phyloP scores from a whole-genome alignment of 2,888 invertebrate genomes.

The Caradrina kadenii region DNA sequence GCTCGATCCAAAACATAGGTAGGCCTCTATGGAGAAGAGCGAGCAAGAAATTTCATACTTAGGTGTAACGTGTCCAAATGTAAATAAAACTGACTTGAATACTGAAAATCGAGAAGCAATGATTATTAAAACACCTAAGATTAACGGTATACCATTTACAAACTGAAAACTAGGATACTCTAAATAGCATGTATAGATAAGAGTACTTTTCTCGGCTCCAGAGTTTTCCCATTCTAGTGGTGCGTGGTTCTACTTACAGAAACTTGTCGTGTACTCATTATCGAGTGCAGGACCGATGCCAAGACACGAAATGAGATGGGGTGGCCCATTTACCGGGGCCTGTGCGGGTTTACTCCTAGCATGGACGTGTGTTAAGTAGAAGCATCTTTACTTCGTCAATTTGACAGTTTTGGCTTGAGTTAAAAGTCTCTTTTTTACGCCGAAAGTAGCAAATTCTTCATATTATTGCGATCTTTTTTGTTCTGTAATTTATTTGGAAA shows the following conservation, averaged over 20 bases:
- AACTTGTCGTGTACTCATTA: conserved; percentile 55
- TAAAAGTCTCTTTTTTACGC: too few relatives aligned
- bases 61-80: too few relatives aligned
- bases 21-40: too few relatives aligned
- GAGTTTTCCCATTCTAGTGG: conserved; percentile 16
- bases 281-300: conserved; percentile 50
- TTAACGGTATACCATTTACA: background rate
- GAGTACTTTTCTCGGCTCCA: background rate
- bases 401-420: background rate
- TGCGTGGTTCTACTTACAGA: conserved; percentile 34
- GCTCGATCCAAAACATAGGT: too few relatives aligned
- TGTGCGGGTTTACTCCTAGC: conserved; percentile 2
- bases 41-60: too few relatives aligned
- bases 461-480: too few relatives aligned
- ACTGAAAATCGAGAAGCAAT: background rate
- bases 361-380: conserved; percentile 1
- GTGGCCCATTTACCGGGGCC: conserved; percentile 44
- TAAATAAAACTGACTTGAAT: too few relatives aligned
- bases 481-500: too few relatives aligned
- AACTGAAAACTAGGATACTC: background rate
- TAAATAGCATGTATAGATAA: background rate
- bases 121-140: background rate
- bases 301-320: conserved; percentile 54
- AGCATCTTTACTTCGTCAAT: background rate
- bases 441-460: too few relatives aligned